A percentile compares a stretch with the other conserved stretches of the same genome.
phyloP scores from a whole-genome alignment of 2,888 invertebrate genomes.

The Brachyopa scutellaris region DNA sequence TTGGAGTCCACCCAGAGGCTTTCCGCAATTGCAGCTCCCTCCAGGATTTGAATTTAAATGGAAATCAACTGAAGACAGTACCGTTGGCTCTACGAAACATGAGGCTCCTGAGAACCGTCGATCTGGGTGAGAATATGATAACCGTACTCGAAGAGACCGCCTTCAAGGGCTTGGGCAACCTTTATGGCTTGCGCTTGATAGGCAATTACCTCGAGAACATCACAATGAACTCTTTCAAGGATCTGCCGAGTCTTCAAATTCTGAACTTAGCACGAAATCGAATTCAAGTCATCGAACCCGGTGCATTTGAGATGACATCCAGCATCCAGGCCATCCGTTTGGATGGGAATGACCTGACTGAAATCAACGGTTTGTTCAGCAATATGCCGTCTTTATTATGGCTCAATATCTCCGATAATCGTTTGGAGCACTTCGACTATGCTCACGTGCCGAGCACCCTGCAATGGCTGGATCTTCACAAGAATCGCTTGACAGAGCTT shows the following conservation, averaged over 20 bases:
- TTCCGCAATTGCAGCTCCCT: constrained; percentile 95
- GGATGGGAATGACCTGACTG: constrained; percentile 91
- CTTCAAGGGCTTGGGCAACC: constrained; percentile 91
- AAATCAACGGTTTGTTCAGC: constrained; percentile 92
- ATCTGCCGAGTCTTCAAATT: constrained; percentile 91
- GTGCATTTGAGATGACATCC: constrained; percentile 90
- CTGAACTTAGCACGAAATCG: constrained; percentile 94
- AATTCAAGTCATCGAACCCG: constrained; percentile 89
- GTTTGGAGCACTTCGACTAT: constrained; percentile 94
- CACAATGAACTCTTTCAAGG: constrained; percentile 90
- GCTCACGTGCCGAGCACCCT: constrained; percentile 90
- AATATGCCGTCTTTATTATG: constrained; percentile 92
- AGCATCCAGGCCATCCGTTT: constrained; percentile 93
- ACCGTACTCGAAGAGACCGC: constrained; percentile 90
- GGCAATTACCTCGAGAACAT: constrained; percentile 93
- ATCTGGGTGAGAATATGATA: constrained; percentile 95
- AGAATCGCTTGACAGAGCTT: constrained; percentile 90
- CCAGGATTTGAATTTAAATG: constrained; percentile 94
- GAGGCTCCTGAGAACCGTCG: constrained; percentile 92
- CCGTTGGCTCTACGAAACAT: constrained; percentile 92
- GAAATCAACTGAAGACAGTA: constrained; percentile 90
- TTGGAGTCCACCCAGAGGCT: constrained; percentile 92
- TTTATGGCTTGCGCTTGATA: constrained; percentile 93
- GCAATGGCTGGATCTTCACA: constrained; percentile 95
- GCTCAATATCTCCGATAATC: constrained; percentile 96